Conservation (phyloP, 2,888 invertebrate genomes). For the Fragum whitleyi region DNA sequence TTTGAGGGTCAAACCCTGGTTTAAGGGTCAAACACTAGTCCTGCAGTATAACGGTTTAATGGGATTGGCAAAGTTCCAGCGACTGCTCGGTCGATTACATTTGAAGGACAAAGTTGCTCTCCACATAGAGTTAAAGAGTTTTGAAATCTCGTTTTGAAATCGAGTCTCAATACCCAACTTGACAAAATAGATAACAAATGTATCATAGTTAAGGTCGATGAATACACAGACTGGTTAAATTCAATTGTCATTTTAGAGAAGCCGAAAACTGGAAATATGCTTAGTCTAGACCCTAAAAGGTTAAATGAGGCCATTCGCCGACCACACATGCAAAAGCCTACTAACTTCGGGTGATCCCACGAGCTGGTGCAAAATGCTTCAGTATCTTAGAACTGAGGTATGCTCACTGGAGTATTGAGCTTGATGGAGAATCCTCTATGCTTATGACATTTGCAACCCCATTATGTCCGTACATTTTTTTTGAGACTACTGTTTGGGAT, state of each 20-base stretch:
- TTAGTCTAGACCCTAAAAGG: slow-evolving; percentile 51
- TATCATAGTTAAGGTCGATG: slow-evolving; percentile 41
- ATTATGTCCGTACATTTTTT: background rate
- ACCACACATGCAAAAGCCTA: slow-evolving; percentile 59
- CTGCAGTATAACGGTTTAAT: too few species aligned
- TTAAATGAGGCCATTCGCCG: slow-evolving; percentile 51
- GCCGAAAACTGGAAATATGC: slow-evolving; percentile 40
- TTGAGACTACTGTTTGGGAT: background rate
- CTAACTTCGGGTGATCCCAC: slow-evolving; percentile 47
- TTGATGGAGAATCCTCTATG: background rate
- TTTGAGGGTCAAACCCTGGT: too few species aligned
- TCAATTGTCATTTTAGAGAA: slow-evolving; percentile 45
- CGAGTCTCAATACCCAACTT: slow-evolving; percentile 20
- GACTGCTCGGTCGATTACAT: too few species aligned
- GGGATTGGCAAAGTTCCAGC: too few species aligned
- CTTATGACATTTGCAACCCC: background rate
- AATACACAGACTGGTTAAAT: slow-evolving; percentile 49
- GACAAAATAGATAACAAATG: slow-evolving; percentile 34
- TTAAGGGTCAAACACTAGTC: too few species aligned
- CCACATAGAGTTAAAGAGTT: too few species aligned
- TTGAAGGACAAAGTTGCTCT: too few species aligned
- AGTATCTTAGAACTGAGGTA: slow-evolving; percentile 35
- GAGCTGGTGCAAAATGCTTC: slow-evolving; percentile 12
- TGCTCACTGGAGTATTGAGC: background rate
- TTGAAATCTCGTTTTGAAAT: too few species aligned